Percentiles rank a stretch among this genome's conserved stretches.
Conservation (phyloP, 2,113 vertebrate genomes). For the Megaceryle torquata region DNA sequence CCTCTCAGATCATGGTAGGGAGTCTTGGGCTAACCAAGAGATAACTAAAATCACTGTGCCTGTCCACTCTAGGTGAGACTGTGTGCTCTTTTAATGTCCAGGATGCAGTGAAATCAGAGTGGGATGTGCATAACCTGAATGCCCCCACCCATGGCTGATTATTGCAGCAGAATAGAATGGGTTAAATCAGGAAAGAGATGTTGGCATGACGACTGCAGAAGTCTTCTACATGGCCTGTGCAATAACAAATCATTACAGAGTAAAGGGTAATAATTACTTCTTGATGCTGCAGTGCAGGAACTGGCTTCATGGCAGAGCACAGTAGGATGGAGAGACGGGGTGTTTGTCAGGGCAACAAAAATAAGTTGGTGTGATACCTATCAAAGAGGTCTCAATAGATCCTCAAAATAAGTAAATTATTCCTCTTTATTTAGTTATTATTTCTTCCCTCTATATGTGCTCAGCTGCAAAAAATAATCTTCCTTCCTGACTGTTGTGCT, state of each 20-base stretch:
- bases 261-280: neutral
- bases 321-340: neutral
- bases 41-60: neutral
- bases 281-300: neutral
- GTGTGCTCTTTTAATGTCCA: neutral
- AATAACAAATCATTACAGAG: neutral
- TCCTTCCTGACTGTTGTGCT: neutral
- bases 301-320: neutral
- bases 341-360: neutral
- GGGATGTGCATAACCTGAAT: too few relatives aligned
- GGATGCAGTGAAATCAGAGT: neutral
- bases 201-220: neutral
- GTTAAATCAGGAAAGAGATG: neutral
- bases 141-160: rapidly evolving
- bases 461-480: neutral
- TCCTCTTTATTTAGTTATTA: neutral
- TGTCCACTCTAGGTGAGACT: neutral
- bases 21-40: neutral
- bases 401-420: neutral
- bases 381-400: neutral
- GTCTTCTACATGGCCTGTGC: neutral
- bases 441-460: neutral
- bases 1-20: neutral
- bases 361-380: neutral
- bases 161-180: neutral